phyloP scores from a whole-genome alignment of 2,797 vertebrate genomes.

The Spinibarbus caldwelli region DNA sequence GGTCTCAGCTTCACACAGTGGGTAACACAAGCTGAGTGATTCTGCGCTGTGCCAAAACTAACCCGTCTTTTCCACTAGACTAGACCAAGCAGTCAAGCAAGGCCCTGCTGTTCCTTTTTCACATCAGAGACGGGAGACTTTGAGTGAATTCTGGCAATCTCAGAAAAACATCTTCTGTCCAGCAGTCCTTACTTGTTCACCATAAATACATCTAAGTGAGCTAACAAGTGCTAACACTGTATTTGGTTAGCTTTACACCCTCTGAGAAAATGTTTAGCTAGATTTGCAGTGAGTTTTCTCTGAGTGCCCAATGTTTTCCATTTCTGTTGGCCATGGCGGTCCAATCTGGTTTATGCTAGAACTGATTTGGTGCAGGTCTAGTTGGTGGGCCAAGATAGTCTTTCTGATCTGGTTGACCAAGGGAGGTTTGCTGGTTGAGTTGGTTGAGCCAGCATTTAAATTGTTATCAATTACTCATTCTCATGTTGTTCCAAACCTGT shows the following conservation, averaged over 20 bases:
- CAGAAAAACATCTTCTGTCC: neutral
- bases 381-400: neutral
- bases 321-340: neutral
- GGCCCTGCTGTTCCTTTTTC: constrained; percentile 37
- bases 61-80: constrained; percentile 39
- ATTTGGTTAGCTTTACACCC: neutral
- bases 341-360: neutral
- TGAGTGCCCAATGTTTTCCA: neutral
- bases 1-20: constrained; percentile 45
- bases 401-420: neutral
- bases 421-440: neutral
- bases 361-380: neutral
- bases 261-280: neutral
- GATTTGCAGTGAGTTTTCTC: neutral
- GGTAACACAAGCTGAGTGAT: constrained; percentile 35
- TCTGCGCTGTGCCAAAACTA: constrained; percentile 36
- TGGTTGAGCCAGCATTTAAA: neutral
- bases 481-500: neutral
- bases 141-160: neutral
- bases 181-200: neutral
- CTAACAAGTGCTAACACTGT: neutral
- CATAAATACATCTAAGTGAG: neutral
- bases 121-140: neutral
- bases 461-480: neutral
- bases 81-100: constrained; percentile 17